phyloP scores from a whole-genome alignment of 2,888 invertebrate species.

The Drosophila rubida region DNA sequence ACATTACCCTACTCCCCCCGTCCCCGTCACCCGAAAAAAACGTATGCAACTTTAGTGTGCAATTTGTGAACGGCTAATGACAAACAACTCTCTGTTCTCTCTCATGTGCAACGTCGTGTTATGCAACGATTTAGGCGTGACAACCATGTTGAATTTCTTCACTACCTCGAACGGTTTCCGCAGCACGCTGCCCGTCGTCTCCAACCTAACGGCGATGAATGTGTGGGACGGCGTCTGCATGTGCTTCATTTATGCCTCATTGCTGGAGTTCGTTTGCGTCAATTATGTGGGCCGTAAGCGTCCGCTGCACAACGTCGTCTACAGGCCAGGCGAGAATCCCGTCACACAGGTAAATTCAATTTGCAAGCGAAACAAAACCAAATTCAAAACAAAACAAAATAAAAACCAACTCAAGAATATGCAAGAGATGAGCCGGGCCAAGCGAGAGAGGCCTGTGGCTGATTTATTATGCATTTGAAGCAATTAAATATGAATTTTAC shows the following conservation, averaged over 20 bases:
- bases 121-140: constrained; percentile 89
- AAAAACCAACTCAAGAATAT: constrained; percentile 5
- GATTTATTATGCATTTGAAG: constrained; percentile 50
- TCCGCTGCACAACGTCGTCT: constrained; percentile 94
- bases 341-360: constrained; percentile 91
- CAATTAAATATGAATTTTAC: constrained; percentile 55
- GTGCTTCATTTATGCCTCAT: constrained; percentile 98
- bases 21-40: constrained; percentile 19
- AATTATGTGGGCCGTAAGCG: constrained; percentile 97
- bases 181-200: constrained; percentile 96
- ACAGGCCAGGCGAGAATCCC: constrained; percentile 95
- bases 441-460: constrained; percentile 7
- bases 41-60: constrained; percentile 33
- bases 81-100: constrained; percentile 37
- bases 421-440: neutral
- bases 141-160: constrained; percentile 99
- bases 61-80: constrained; percentile 52
- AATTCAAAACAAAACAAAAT: constrained; percentile 7
- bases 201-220: constrained; percentile 97
- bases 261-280: constrained; percentile 97
- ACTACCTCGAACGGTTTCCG: constrained; percentile 97
- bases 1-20: neutral
- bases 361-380: neutral
- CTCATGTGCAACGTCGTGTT: constrained; percentile 5
- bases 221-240: constrained; percentile 98